phyloP scores from a whole-genome alignment of 2,113 vertebrate genomes.

The Oryzias javanicus region DNA sequence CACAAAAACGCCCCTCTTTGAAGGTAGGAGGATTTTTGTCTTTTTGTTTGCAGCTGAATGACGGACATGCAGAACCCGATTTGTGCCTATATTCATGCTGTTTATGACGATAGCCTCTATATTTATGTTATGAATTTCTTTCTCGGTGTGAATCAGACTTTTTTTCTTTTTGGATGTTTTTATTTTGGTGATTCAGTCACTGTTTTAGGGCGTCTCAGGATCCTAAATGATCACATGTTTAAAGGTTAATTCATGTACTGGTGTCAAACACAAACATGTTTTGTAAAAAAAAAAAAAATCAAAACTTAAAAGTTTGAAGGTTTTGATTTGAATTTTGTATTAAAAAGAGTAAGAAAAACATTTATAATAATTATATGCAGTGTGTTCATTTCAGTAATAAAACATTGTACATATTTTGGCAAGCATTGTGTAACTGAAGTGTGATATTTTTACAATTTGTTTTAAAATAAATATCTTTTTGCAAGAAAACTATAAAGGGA shows the following conservation, averaged over 20 bases:
- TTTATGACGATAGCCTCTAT: slow-evolving; percentile 51
- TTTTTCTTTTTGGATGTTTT: slow-evolving; percentile 19
- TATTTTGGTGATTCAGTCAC: slow-evolving; percentile 65
- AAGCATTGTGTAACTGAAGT: slow-evolving; percentile 92
- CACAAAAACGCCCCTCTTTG: slow-evolving; percentile 64
- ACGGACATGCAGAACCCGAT: slow-evolving; percentile 66
- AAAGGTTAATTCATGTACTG: slow-evolving; percentile 67
- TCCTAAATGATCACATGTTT: slow-evolving; percentile 72
- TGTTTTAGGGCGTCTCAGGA: slow-evolving; percentile 77
- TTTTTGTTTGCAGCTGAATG: slow-evolving; percentile 78
- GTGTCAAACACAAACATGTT: slow-evolving; percentile 75
- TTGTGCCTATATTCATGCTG: slow-evolving; percentile 79
- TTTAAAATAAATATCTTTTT: slow-evolving; percentile 85
- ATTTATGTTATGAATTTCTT: slow-evolving; percentile 74
- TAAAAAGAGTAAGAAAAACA: slow-evolving; percentile 61
- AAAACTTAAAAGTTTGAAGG: slow-evolving; percentile 56
- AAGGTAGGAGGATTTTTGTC: slow-evolving; percentile 87
- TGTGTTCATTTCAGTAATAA: slow-evolving; percentile 90
- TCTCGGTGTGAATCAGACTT: slow-evolving; percentile 65
- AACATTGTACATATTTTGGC: slow-evolving; percentile 91
- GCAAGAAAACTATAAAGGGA: slow-evolving; percentile 50
- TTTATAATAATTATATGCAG: slow-evolving; percentile 77
- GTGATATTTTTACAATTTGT: slow-evolving; percentile 92
- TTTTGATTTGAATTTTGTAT: slow-evolving; percentile 94
- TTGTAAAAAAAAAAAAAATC: slow-evolving; percentile 64